A percentile compares a stretch with the other conserved stretches of the same genome.
phyloP scores from a whole-genome alignment of 2,113 vertebrate species.

The Ageneiosus marmoratus region DNA sequence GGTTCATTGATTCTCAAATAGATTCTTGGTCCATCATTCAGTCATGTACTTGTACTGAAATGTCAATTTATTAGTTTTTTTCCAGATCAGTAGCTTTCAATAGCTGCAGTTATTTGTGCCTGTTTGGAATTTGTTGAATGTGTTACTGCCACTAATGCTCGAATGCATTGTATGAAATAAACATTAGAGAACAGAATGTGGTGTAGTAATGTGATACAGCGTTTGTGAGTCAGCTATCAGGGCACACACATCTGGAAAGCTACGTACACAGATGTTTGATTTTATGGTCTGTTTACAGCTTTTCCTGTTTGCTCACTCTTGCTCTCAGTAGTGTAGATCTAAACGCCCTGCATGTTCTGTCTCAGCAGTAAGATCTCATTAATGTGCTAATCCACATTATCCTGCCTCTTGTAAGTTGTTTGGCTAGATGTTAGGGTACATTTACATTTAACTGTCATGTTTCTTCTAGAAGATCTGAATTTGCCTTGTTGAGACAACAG shows the following conservation, averaged over 20 bases:
- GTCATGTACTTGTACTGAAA: too few relatives aligned
- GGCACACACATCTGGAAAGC: slow-evolving; percentile 17
- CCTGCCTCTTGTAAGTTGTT: background rate
- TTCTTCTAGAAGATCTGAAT: background rate
- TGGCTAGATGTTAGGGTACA: background rate
- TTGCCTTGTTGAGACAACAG: background rate
- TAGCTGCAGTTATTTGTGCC: background rate
- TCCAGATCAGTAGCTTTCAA: too few relatives aligned
- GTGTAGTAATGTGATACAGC: background rate
- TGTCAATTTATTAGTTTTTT: too few relatives aligned
- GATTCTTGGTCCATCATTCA: background rate
- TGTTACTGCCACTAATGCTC: background rate
- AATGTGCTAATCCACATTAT: background rate
- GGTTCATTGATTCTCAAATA: background rate
- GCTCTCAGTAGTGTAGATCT: background rate
- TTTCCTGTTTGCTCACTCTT: slow-evolving; percentile 11
- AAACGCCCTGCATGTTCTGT: background rate
- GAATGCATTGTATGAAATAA: background rate
- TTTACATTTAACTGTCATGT: background rate
- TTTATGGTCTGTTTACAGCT: background rate
- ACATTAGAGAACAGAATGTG: background rate
- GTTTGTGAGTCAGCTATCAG: background rate
- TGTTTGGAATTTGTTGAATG: background rate
- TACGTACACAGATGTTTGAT: background rate
- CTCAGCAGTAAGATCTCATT: background rate